These are phyloP conservation scores for Motacilla tschutschensis DNA, from an alignment of 2,113 vertebrate species.

Conservation along the genomic window DNA sequence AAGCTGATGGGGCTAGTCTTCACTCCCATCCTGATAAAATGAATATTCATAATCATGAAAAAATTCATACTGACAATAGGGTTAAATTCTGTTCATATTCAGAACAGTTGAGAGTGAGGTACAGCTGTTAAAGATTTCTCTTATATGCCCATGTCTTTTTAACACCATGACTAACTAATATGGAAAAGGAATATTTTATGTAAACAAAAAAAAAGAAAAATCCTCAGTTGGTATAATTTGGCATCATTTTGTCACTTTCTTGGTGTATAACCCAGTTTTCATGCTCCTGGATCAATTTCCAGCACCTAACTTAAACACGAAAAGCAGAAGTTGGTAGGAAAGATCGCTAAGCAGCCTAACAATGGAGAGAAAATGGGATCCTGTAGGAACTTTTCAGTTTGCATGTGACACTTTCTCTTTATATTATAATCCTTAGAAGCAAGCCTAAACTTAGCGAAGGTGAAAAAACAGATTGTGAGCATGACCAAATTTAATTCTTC, in stretches of 20 bases:
- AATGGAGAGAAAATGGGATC: background rate
- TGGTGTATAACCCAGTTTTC: background rate
- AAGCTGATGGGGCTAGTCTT: background rate
- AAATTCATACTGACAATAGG: background rate
- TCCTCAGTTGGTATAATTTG: background rate
- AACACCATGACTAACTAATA: background rate
- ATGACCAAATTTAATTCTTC: background rate
- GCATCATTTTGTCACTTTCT: background rate
- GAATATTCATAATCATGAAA: background rate
- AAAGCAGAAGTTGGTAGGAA: background rate
- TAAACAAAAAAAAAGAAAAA: background rate
- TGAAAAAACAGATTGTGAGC: background rate
- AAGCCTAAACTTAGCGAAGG: background rate
- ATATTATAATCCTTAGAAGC: background rate
- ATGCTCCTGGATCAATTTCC: background rate
- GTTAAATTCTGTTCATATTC: background rate
- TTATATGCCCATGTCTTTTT: background rate
- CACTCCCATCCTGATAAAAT: background rate
- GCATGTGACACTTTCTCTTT: background rate
- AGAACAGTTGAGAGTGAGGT: background rate
- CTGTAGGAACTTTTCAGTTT: background rate
- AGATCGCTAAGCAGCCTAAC: background rate
- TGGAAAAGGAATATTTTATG: background rate
- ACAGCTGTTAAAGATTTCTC: background rate
- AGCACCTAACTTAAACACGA: background rate